Base-by-base conservation (phyloP, 1,140 invertebrate species). In the Temnothorax curvispinosus region DNA sequence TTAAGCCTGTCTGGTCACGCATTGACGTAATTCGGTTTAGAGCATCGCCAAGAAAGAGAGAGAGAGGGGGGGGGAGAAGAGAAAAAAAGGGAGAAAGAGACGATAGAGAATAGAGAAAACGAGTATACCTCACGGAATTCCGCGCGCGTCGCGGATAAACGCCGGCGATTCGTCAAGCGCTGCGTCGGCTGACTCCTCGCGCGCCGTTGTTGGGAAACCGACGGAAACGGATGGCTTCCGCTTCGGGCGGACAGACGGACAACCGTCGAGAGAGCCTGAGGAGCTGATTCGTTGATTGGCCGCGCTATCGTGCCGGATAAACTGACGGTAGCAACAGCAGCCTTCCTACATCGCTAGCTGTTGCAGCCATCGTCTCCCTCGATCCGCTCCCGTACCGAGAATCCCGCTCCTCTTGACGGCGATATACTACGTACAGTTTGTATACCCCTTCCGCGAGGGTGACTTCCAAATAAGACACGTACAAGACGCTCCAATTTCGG, bases 401-500 rank as follows among this genome's bases (percentile, higher is more conserved):
- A 54, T 56, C 82, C 27, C 58, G 27, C 56, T 60, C 9, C 65
- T 69, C 65, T 69, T 69, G 90, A 91, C 90, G 88, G 87, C 89
- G 87, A 92, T 93, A 90, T 93, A 94, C 93, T 93, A 91, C 89
- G 65, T 65, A 90, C 88, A 90, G 93, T 94, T 93, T 94, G 90
- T 93, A 94, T 91, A 91, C 88, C 89, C 87, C 92, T 85, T 91
- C 80, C 81, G 77, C 76, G 77, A 65, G 35, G 86, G 69, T 90
- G 52, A 78, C 89, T 91, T 92, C 89, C 92, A 93, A 94, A 94
- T 94, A 93, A 93, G 93, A 94, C 93, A 94, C 93, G 93, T 94
- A 94, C 92, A 93, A 94, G 93, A 93, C 92, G 93, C 93, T 94
- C 93, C 93, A 94, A 94, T 94, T 94, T 94, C 93, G 92, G 89